These are phyloP conservation scores for Buteo buteo DNA, from an alignment of 2,113 vertebrate genomes.

Conservation along the genomic window DNA sequence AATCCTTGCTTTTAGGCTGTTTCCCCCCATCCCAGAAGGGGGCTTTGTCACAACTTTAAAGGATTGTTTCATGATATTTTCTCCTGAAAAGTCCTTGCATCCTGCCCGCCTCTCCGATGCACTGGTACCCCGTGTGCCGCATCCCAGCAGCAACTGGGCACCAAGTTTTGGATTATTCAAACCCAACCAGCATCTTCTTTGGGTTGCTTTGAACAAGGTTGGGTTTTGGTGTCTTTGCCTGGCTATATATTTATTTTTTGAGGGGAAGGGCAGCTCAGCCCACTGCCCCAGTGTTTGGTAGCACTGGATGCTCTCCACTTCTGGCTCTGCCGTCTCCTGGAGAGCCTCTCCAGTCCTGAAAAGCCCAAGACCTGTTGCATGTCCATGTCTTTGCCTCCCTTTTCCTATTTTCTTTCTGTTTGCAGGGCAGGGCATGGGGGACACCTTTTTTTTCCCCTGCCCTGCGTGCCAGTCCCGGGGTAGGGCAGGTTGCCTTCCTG, in stretches of 20 bases:
- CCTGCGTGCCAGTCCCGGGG: not conserved
- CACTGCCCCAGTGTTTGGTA: not conserved
- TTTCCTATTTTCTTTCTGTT: not conserved
- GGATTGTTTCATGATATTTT: not conserved
- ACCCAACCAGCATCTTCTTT: not conserved
- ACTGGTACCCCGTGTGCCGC: rapidly evolving
- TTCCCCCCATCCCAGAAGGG: not conserved
- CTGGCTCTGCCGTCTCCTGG: not conserved
- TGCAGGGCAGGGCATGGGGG: not conserved
- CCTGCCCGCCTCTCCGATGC: not conserved
- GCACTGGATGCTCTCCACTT: not conserved
- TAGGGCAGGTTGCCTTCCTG: not conserved
- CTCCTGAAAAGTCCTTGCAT: not conserved
- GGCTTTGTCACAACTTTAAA: not conserved
- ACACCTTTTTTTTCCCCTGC: not conserved
- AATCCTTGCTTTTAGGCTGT: not conserved
- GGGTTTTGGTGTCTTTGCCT: not conserved
- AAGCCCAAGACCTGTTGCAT: not conserved
- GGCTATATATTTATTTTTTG: not conserved
- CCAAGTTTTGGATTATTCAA: not conserved
- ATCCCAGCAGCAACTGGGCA: not conserved
- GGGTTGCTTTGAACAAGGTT: not conserved
- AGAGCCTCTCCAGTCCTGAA: not conserved
- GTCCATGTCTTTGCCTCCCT: rapidly evolving
- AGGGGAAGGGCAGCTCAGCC: not conserved